Evolutionary conservation across 2,888 invertebrate species (phyloP), one percentile per base, ranked within the genome.

Genomic region (Falcaria lacertinaria): DNA sequence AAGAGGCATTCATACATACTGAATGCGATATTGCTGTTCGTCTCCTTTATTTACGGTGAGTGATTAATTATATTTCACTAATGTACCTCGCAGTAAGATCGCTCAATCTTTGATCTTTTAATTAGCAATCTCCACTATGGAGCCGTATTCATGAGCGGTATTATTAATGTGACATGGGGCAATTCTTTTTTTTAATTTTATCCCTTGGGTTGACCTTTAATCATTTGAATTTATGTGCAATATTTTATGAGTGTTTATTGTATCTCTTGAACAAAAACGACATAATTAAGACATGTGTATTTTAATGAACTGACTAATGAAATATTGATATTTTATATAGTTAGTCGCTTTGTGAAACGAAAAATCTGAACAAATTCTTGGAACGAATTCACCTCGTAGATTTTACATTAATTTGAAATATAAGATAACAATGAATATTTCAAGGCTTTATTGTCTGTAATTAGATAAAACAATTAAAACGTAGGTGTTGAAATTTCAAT

Each of bases 1-100:
- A 80, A 75, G 67, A 74, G 67, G 72, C 83, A 83, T 79, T 84
- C 84, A 48, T 82, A 74, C 53, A 48, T 83, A 52, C 52, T 87
- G 75, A 86, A 87, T 73, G 86, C 85, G 35, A 60, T 86, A 47
- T 62, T 88, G 41, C 72, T 88, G 32, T 75, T 85, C 64, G 57
- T 84, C 49, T 80, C 85, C 13, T 79, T 85, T 77, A 83, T 87
- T 60, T 88, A 89, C 53, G 89, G 89, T 89, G 64, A 89, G 89
- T 85, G 38, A 34, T 35, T 16, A 22, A 66, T 64, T 66, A 48
- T 62, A 43, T 48, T 60, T 51, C 51, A 41, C 39, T 52, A 57
- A 60, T 50, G 64, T 57, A 54, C 50, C 64, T 45, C 52, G 2
- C 41, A 58, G 46, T 57, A 60, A 52, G 48, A 47, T 48, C 16